Conservation (phyloP, 2,113 vertebrate species). For the Dromaius novaehollandiae region DNA sequence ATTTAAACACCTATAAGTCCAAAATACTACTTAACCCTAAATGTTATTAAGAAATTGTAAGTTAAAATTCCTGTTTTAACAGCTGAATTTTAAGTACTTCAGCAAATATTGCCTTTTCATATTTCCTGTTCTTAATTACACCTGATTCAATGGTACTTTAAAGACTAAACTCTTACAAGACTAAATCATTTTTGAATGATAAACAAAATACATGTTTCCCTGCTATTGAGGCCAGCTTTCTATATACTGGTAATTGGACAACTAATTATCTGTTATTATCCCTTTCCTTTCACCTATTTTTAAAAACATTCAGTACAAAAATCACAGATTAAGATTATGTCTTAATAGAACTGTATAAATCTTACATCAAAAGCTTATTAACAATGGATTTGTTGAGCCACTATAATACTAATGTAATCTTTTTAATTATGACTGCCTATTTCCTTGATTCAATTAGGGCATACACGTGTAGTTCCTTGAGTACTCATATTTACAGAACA, state of each 20-base stretch:
- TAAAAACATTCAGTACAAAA: background rate
- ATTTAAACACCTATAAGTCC: constrained; percentile 64
- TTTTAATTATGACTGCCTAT: constrained; percentile 8
- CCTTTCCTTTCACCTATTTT: background rate
- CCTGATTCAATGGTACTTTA: constrained; percentile 64
- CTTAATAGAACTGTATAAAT: background rate
- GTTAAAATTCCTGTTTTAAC: constrained; percentile 71
- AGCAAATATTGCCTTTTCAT: constrained; percentile 67
- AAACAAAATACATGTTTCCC: constrained; percentile 48
- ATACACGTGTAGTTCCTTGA: background rate
- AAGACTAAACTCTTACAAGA: constrained; percentile 34
- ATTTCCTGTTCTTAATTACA: constrained; percentile 70
- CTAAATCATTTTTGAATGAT: constrained; percentile 59
- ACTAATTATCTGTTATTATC: constrained; percentile 35
- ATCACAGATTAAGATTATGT: background rate
- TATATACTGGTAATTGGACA: constrained; percentile 26
- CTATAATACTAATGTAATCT: background rate
- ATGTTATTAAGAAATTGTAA: constrained; percentile 59
- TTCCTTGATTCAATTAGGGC: constrained; percentile 16
- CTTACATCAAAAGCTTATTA: constrained; percentile 26
- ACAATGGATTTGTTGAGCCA: background rate
- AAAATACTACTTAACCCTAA: constrained; percentile 54
- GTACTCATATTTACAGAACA: background rate
- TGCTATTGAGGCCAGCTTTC: background rate
- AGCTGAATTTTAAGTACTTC: constrained; percentile 70